These are phyloP conservation scores for Rhagophthalmus giganteus DNA, from an alignment of 2,888 invertebrate genomes.

Conservation along the genomic window DNA sequence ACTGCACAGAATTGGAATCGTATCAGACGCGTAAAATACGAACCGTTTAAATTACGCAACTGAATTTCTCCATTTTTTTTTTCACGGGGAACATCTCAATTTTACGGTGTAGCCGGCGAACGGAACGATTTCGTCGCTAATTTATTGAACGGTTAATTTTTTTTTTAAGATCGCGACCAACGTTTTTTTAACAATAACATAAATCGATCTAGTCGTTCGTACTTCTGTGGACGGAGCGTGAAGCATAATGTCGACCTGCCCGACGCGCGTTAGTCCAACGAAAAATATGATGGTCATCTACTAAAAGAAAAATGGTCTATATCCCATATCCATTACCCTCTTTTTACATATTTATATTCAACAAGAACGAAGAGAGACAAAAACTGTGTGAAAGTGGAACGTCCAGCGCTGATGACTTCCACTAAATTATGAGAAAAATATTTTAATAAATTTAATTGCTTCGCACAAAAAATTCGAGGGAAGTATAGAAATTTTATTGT, in stretches of 20 bases:
- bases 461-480: slow-evolving; percentile 7
- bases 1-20: background rate
- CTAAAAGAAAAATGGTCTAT: slow-evolving; percentile 21
- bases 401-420: background rate
- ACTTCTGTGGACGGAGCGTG: slow-evolving; percentile 9
- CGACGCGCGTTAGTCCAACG: slow-evolving; percentile 18
- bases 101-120: too few relatives aligned
- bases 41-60: too few relatives aligned
- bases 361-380: slow-evolving; percentile 15
- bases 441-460: slow-evolving; percentile 25
- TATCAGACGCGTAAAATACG: background rate
- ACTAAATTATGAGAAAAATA: slow-evolving; percentile 22
- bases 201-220: slow-evolving; percentile 5
- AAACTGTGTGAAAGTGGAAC: slow-evolving; percentile 7
- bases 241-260: slow-evolving; percentile 19
- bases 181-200: too few relatives aligned
- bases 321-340: slow-evolving; percentile 23
- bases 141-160: too few relatives aligned
- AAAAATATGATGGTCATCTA: slow-evolving; percentile 29
- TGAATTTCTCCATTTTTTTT: too few relatives aligned
- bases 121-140: too few relatives aligned
- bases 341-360: slow-evolving; percentile 29
- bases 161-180: too few relatives aligned
- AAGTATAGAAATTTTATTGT: slow-evolving; percentile 9
- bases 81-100: too few relatives aligned